Percentiles rank a stretch among this genome's conserved stretches.
phyloP scores from a whole-genome alignment of 2,888 invertebrate genomes.

The Heliconius erato region DNA sequence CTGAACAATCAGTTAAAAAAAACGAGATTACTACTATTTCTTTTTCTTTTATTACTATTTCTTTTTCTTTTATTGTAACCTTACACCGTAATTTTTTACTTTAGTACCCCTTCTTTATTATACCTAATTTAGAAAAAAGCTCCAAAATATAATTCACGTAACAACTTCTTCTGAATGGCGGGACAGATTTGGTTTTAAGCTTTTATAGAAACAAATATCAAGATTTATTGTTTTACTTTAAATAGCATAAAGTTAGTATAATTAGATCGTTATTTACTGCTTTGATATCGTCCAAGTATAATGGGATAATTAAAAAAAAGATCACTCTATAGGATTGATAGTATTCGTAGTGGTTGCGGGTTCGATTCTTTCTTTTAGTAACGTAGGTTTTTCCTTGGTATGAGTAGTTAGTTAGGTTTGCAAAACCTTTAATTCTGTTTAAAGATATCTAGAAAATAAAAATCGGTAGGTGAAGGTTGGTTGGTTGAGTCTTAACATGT shows the following conservation, averaged over 20 bases:
- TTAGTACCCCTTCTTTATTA: constrained; percentile 54
- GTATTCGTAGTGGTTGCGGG: too few relatives aligned
- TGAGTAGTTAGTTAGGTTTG: too few relatives aligned
- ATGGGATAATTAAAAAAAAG: background rate
- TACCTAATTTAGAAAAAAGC: constrained; percentile 62
- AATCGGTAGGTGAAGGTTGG: too few relatives aligned
- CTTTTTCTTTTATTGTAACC: background rate
- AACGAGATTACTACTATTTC: background rate
- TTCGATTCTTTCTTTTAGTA: too few relatives aligned
- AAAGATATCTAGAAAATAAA: too few relatives aligned
- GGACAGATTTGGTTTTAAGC: constrained; percentile 58
- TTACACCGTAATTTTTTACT: constrained; percentile 49
- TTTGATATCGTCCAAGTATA: constrained; percentile 9
- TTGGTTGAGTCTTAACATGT: too few relatives aligned
- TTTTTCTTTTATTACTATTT: background rate
- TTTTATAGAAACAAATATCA: constrained; percentile 69
- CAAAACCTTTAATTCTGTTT: too few relatives aligned
- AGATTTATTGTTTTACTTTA: constrained; percentile 79
- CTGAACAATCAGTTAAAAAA: background rate
- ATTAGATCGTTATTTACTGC: constrained; percentile 48
- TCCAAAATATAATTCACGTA: constrained; percentile 79
- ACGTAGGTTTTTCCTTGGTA: too few relatives aligned
- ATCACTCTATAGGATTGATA: too few relatives aligned
- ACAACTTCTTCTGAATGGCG: constrained; percentile 73
- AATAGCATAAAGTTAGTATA: constrained; percentile 64